These are phyloP conservation scores for Malacoraja senta DNA, from an alignment of 2,797 vertebrate species.

Conservation along the genomic window DNA sequence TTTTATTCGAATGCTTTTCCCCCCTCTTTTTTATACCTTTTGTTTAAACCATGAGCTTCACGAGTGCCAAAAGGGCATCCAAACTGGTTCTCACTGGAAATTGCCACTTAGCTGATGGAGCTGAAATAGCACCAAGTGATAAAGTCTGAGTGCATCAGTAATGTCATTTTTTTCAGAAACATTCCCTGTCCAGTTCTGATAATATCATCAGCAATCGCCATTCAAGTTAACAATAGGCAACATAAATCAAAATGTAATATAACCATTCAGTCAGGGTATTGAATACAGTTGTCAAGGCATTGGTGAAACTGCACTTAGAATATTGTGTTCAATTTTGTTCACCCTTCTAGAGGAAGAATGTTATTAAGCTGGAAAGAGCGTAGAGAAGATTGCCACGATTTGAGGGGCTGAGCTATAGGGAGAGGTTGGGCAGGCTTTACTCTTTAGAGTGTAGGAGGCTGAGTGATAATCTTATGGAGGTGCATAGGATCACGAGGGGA, in stretches of 20 bases:
- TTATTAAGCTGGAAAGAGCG: no score
- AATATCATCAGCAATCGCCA: constrained; percentile 30
- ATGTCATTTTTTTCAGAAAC: constrained; percentile 17
- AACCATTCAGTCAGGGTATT: no score
- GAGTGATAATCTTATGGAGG: no score
- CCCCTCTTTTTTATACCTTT: neutral
- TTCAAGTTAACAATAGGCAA: constrained; percentile 19
- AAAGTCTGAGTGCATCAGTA: constrained; percentile 17
- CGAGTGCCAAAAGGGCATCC: neutral
- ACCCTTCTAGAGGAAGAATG: no score
- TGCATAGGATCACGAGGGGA: no score
- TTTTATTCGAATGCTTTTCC: neutral
- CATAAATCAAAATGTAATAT: constrained; percentile 8
- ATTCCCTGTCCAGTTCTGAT: neutral
- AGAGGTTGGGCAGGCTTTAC: no score
- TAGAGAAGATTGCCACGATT: no score
- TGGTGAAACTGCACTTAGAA: no score
- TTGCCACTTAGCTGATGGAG: constrained; percentile 9
- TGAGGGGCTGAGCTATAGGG: no score
- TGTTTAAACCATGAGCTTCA: neutral
- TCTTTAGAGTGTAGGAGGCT: no score
- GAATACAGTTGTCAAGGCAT: no score
- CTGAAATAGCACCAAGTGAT: neutral
- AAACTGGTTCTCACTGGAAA: neutral
- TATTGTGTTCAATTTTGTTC: no score